Base-by-base conservation (phyloP, 2,113 vertebrate species). In the Sceloporus undulatus region DNA sequence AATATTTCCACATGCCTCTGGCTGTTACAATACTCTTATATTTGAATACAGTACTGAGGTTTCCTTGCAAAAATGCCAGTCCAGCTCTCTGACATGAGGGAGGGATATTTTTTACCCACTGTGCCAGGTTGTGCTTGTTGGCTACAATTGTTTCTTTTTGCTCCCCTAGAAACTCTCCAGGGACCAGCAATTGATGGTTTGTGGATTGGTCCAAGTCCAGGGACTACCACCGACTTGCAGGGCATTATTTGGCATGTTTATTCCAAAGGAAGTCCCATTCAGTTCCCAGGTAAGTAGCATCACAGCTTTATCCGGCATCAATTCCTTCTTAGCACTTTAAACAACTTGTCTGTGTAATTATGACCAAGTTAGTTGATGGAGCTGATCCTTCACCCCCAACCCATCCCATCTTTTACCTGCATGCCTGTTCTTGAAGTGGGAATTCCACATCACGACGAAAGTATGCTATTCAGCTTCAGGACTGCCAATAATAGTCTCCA, bases 271-370 rank as follows among this genome's bases (percentile, higher is more conserved):
- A 77, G 29, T 2, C 48, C 48, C 11, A 54, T 34, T 62, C 1
- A 11, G 18, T 81, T 81, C 34, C 13, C 2, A 76, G 75, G 21
- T 23, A 76, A 9, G 75, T 21, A 80, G 59, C 11, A 80, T 10
- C 59, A 21, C 7, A n/a, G 3, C 16, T 21, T 77, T 62, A 66
- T n/a, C 11, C 56, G 27, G 11, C 82, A 85, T 62, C 40, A 34
- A 59, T 42, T 86, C 70, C 62, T 25, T 38, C 29, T 79, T 25
- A 62, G 19, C 42, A 52, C 8, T 27, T 66, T 23, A 27, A 27
- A 4, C 7, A 27, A 54, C 86, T 89, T 92, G 25, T 48, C 89
- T 95, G 84, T 42, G 88, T 90, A 95, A 89, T 38, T 79, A 92
- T 7, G 23, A 2, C 91, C 84, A 29, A 59, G 89, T 19, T 79